Evolutionary conservation across 2,888 invertebrate genomes (phyloP), one percentile per base, ranked within the genome.

Genomic region (Metacarcinus magister): DNA sequence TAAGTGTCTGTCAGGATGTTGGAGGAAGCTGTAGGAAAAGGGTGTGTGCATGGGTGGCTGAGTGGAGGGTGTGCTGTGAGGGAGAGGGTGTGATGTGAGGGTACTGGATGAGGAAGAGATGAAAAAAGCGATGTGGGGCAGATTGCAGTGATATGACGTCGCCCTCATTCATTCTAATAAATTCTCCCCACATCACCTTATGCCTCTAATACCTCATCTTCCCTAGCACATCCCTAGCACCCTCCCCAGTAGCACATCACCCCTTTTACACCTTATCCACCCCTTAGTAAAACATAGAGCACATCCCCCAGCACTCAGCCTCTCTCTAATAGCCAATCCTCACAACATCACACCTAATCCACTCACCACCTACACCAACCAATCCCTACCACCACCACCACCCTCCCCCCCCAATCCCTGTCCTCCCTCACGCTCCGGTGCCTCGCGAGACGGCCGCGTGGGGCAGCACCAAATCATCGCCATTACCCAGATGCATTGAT

Each of bases 401-500:
- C 32, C 44, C 32, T 8, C n/a, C 4, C 46, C 23, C 23, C 39
- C 54, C 54, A 54, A 54, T 75, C 75, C 75, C 75, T 28, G 28
- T 75, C 28, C 75, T 28, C 75, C 44, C 60, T 67, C 39, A 67
- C 93, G 60, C 67, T 32, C 10, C 48, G 60, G 32, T 67, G 93
- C 67, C 44, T 23, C 67, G 23, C 67, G 8, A 67, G 67, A 93
- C 67, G 39, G 43, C 44, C 44, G 92, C 23, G 16, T 7, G 13
- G n/a, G 46, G 8, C 92, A 46, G 2, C 28, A 46, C 92, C 39
- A 67, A 23, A 93, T 93, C 93, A 93, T 19, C 39, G 93, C 93
- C 39, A 93, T 93, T 43, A 60, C 93, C 43, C n/a, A 39, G 93
- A 93, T 93, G 93, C 44, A 67, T 67, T 93, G 93, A 67, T 93